Conservation (phyloP, 2,113 vertebrate genomes). For the Zapus hudsonius region DNA sequence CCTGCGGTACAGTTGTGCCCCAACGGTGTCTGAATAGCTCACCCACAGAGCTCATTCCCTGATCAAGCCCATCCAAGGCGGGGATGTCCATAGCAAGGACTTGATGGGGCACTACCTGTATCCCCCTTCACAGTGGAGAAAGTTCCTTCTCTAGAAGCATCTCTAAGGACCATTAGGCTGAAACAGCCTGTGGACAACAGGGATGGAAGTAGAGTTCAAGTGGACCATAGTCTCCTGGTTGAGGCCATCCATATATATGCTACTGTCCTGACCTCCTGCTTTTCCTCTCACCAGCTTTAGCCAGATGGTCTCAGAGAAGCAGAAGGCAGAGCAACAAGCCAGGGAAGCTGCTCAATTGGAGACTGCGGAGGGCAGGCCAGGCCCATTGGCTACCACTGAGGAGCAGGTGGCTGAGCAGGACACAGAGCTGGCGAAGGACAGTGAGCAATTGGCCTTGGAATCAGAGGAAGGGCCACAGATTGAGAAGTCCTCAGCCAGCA, state of each 20-base stretch:
- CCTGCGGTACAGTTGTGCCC: too few species aligned
- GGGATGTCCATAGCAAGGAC: background rate
- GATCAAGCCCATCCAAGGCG: background rate
- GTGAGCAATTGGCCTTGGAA: rapidly evolving
- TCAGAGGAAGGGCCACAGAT: background rate
- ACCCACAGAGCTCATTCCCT: too few species aligned
- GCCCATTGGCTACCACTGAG: background rate
- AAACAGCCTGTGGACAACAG: background rate
- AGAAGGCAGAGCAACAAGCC: slow-evolving; percentile 80
- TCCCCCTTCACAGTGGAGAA: background rate
- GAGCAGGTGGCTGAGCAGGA: background rate
- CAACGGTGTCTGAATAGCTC: too few species aligned
- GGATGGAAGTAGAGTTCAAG: background rate
- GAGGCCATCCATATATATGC: background rate
- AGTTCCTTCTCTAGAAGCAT: background rate
- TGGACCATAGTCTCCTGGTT: background rate
- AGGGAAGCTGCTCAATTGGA: slow-evolving; percentile 72
- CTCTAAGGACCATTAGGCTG: background rate
- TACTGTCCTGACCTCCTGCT: background rate
- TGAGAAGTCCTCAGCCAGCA: background rate
- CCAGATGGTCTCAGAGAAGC: slow-evolving; percentile 82
- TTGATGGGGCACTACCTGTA: too few species aligned
- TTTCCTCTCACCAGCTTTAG: slow-evolving; percentile 75
- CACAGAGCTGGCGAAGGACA: rapidly evolving
- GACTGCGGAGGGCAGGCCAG: rapidly evolving